These are phyloP conservation scores for Oreonectes daqikongensis DNA, from an alignment of 2,797 vertebrate genomes.

Conservation along the genomic window DNA sequence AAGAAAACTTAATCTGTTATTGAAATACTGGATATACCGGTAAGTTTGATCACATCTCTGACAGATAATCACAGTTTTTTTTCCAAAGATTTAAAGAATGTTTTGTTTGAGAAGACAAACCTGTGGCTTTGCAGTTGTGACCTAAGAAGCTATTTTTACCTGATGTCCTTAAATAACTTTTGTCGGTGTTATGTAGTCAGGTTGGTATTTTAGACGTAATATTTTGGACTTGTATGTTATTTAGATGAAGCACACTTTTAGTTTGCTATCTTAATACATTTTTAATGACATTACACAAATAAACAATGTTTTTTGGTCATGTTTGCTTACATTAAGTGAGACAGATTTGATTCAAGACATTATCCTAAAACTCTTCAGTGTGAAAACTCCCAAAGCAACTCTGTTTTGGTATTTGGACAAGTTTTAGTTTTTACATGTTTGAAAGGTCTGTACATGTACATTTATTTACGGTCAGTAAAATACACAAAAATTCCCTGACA, in stretches of 20 bases:
- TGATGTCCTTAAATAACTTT: neutral
- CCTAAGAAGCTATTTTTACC: neutral
- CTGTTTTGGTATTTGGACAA: neutral
- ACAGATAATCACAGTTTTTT: neutral
- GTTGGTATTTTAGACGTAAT: neutral
- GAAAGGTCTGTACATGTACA: neutral
- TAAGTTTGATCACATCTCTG: constrained; percentile 2
- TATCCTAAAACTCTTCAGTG: neutral
- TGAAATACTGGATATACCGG: constrained; percentile 11
- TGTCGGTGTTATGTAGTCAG: neutral
- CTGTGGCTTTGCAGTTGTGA: neutral
- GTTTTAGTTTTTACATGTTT: neutral
- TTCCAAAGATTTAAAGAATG: neutral
- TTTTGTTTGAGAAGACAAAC: neutral
- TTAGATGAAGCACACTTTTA: neutral
- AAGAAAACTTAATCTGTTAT: neutral
- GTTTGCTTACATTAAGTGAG: neutral
- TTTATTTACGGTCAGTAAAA: neutral
- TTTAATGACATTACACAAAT: neutral
- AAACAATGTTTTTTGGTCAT: neutral
- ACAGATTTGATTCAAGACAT: neutral
- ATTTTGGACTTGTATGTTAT: neutral
- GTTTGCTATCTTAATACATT: neutral
- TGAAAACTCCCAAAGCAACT: neutral
- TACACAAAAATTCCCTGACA: constrained; percentile 7